phyloP scores from a whole-genome alignment of 92 coral and sea anemone species.

The Porites cylindrica region DNA sequence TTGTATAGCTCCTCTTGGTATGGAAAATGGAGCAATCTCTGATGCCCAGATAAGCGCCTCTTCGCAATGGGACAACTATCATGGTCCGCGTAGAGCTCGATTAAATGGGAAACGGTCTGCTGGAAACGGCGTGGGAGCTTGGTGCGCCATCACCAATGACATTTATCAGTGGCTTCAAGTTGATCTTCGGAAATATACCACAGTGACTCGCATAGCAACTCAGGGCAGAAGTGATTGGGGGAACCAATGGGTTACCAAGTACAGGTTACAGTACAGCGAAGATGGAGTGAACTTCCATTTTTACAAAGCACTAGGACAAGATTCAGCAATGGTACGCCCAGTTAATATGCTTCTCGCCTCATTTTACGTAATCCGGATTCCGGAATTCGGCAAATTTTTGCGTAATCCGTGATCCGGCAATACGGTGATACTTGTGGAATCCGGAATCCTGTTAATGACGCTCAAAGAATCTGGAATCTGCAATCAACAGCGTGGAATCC shows the following conservation, averaged over 20 bases:
- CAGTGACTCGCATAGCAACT: slow-evolving; percentile 1
- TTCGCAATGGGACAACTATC: neutral
- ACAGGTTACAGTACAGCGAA: slow-evolving; percentile 20
- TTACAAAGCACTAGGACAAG: slow-evolving; percentile 10
- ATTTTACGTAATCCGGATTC: too few species aligned
- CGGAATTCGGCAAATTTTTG: too few species aligned
- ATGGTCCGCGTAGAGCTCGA: neutral
- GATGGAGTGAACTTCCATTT: slow-evolving; percentile 15
- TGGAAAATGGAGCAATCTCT: slow-evolving; percentile 17
- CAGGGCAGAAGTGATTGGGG: neutral
- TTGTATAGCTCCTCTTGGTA: slow-evolving; percentile 30
- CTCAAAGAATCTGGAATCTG: too few species aligned
- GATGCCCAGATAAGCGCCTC: slow-evolving; percentile 13
- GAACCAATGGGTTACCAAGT: neutral
- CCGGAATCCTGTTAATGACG: too few species aligned
- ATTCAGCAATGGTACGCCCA: slow-evolving; percentile 2
- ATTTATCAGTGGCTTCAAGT: slow-evolving; percentile 19
- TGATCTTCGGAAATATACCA: neutral
- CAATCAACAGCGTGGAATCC: too few species aligned
- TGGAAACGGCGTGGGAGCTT: neutral
- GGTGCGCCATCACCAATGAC: neutral
- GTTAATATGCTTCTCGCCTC: neutral
- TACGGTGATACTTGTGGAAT: too few species aligned
- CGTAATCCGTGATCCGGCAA: neutral
- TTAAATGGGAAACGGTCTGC: neutral